phyloP scores from a whole-genome alignment of 2,888 invertebrate genomes.

The Psococerastis gibbosa region DNA sequence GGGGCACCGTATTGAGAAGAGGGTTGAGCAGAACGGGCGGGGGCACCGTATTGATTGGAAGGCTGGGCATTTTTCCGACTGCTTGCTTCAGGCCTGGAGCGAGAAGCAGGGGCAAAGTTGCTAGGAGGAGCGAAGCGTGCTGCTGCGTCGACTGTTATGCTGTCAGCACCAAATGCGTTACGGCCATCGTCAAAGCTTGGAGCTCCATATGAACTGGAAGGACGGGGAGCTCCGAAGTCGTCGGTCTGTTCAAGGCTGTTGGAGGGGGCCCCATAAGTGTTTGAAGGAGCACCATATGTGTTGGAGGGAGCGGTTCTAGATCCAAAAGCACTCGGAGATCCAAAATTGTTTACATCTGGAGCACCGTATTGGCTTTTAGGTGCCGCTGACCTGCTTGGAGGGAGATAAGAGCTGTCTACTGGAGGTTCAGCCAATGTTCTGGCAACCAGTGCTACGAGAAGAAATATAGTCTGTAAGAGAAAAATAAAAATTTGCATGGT shows the following conservation, averaged over 20 bases:
- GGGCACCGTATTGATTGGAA: conserved; percentile 12
- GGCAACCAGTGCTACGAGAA: conserved; percentile 1
- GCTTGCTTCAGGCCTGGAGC: neutral
- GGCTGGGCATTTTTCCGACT: neutral
- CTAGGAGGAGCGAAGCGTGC: neutral
- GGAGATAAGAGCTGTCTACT: conserved; percentile 2
- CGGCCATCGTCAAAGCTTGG: neutral
- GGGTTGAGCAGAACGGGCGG: conserved; percentile 3
- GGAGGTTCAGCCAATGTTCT: conserved; percentile 1
- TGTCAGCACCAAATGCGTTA: neutral
- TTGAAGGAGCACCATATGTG: conserved; percentile 1
- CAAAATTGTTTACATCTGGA: neutral
- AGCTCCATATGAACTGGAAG: neutral
- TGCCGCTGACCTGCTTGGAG: neutral
- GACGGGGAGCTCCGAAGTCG: neutral
- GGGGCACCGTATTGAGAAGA: neutral
- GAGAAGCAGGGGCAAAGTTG: neutral
- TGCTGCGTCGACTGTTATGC: conserved; percentile 7
- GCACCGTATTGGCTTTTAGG: conserved; percentile 6
- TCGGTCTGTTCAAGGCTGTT: neutral
- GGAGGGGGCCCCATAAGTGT: conserved; percentile 3
- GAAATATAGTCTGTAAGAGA: neutral
- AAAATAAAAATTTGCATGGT: conserved; percentile 3
- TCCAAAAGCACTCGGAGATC: neutral
- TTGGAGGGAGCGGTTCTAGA: neutral